Percentiles rank a stretch among this genome's conserved stretches.
These are phyloP conservation scores for Gila robusta DNA, from an alignment of 2,797 vertebrate species.

Conservation along the genomic window DNA sequence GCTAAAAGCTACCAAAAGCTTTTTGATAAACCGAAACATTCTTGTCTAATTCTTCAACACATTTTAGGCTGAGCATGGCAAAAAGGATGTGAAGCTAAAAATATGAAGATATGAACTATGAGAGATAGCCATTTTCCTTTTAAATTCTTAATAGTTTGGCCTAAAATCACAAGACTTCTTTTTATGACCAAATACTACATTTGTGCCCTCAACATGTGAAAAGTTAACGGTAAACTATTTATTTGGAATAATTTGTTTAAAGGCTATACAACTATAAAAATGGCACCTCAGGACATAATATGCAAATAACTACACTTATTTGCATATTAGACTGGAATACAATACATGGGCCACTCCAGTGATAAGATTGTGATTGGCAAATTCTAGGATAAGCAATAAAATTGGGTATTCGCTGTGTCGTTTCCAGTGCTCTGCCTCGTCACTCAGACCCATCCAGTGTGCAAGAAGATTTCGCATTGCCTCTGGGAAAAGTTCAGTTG, in stretches of 20 bases:
- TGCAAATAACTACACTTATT: slow-evolving; percentile 62
- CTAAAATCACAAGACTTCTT: neutral
- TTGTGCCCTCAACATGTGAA: neutral
- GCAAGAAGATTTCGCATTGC: slow-evolving; percentile 83
- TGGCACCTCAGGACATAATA: neutral
- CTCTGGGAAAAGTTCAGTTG: slow-evolving; percentile 81
- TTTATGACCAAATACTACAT: neutral
- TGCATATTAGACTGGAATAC: slow-evolving; percentile 86
- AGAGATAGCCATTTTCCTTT: neutral
- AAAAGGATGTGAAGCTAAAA: neutral
- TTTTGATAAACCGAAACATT: too few relatives aligned
- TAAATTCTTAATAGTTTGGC: neutral
- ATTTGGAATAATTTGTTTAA: neutral
- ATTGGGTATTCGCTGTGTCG: slow-evolving; percentile 85
- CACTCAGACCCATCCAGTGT: slow-evolving; percentile 85
- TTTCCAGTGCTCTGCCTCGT: slow-evolving; percentile 77
- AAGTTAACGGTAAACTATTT: neutral
- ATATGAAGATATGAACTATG: neutral
- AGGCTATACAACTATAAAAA: neutral
- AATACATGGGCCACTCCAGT: slow-evolving; percentile 87
- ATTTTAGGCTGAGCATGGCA: neutral
- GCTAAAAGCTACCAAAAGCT: neutral
- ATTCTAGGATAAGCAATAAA: slow-evolving; percentile 85
- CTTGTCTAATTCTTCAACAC: too few relatives aligned
- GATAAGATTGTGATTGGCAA: slow-evolving; percentile 87